phyloP scores from a whole-genome alignment of 2,113 vertebrate species.

The Microtus oregoni region DNA sequence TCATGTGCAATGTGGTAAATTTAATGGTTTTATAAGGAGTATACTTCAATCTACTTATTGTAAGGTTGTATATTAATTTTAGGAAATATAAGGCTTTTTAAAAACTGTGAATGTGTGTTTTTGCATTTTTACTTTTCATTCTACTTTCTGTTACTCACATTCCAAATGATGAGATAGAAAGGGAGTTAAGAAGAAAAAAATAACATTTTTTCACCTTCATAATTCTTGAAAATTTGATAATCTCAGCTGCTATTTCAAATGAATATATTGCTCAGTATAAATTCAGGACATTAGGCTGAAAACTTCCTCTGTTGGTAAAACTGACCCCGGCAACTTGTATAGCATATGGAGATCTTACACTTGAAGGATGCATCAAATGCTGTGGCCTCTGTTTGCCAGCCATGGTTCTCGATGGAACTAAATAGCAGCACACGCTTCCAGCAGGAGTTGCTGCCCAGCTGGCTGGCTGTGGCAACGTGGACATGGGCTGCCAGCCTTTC shows the following conservation, averaged over 20 bases:
- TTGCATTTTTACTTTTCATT: neutral
- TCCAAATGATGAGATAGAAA: neutral
- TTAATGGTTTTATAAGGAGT: conserved; percentile 22
- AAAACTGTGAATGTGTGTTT: neutral
- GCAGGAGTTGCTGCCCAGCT: conserved; percentile 9
- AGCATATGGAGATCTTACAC: conserved; percentile 20
- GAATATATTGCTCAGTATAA: conserved; percentile 1
- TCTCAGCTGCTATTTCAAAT: conserved; percentile 13
- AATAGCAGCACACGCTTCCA: neutral
- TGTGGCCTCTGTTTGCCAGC: conserved; percentile 17
- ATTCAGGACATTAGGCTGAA: neutral
- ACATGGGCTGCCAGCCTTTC: conserved; percentile 19
- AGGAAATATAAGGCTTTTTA: neutral
- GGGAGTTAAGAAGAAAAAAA: neutral
- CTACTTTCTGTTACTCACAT: neutral
- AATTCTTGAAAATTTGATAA: conserved; percentile 44
- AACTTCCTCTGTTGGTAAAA: conserved; percentile 33
- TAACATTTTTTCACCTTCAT: neutral
- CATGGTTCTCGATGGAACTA: neutral
- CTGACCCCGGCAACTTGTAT: neutral
- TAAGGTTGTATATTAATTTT: conserved; percentile 23
- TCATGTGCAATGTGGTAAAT: neutral
- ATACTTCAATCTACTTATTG: neutral
- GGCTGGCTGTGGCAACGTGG: neutral
- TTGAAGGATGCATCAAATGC: conserved; percentile 20